These are phyloP conservation scores for Empidonax traillii DNA, from an alignment of 2,113 vertebrate species.

Conservation along the genomic window DNA sequence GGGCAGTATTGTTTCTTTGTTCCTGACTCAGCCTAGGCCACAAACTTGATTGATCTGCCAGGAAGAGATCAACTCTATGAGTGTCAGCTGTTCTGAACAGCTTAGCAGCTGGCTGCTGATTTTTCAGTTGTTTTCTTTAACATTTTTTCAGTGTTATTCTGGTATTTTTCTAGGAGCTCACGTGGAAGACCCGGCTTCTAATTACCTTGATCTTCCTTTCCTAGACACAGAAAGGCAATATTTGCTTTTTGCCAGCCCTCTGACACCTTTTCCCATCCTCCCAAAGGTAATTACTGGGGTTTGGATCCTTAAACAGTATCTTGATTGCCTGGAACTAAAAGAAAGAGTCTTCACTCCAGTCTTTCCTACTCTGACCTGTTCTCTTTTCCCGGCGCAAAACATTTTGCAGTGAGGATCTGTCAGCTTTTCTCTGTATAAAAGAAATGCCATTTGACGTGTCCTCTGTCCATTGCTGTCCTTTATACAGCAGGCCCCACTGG, in stretches of 20 bases:
- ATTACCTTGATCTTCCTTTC: neutral
- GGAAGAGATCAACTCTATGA: neutral
- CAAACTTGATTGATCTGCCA: neutral
- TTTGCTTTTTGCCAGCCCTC: neutral
- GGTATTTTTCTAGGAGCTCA: neutral
- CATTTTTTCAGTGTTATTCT: neutral
- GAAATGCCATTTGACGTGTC: neutral
- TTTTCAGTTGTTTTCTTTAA: neutral
- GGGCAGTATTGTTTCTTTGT: neutral
- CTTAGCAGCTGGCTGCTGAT: neutral
- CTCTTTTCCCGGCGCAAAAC: neutral
- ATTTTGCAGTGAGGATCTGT: neutral
- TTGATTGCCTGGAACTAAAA: neutral
- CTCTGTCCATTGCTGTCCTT: neutral
- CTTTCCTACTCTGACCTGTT: neutral
- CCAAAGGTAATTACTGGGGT: neutral
- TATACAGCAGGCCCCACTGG: neutral
- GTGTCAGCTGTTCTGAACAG: neutral
- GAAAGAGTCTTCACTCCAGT: neutral
- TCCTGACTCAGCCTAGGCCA: neutral
- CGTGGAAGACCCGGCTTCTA: fast-evolving
- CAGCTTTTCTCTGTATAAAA: neutral
- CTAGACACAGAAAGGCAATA: neutral
- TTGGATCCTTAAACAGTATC: neutral
- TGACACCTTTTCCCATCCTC: neutral